These are phyloP conservation scores for Bombus sibiricus DNA, from an alignment of 1,140 invertebrate species.

Conservation along the genomic window DNA sequence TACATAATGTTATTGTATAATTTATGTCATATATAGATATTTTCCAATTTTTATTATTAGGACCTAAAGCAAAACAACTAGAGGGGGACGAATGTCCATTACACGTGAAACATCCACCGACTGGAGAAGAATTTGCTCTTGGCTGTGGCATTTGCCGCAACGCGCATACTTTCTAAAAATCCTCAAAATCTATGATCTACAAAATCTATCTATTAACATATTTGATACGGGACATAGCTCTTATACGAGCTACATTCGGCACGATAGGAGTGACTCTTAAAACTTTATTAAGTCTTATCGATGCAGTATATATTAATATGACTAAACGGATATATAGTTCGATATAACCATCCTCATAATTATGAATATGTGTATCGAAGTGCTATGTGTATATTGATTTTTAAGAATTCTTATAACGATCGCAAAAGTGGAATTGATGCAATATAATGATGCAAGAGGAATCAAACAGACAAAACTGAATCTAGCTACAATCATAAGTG, in stretches of 20 bases:
- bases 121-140: slow-evolving; percentile 98
- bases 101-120: slow-evolving; percentile 97
- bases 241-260: neutral
- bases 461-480: slow-evolving; percentile 24
- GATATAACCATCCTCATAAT: slow-evolving; percentile 32
- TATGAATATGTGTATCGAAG: slow-evolving; percentile 12
- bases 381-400: slow-evolving; percentile 30
- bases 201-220: too few relatives aligned
- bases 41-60: slow-evolving; percentile 82
- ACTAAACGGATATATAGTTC: slow-evolving; percentile 26
- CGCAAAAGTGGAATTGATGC: slow-evolving; percentile 64
- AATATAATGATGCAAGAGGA: slow-evolving; percentile 40
- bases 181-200: neutral
- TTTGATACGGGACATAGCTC: too few relatives aligned
- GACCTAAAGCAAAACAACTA: slow-evolving; percentile 94
- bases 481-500: slow-evolving; percentile 35
- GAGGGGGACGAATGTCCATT: slow-evolving; percentile 98
- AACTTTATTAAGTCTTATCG: slow-evolving; percentile 26
- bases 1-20: neutral
- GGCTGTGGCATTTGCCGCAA: slow-evolving; percentile 99
- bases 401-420: slow-evolving; percentile 52
- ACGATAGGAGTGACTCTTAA: neutral
- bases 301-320: slow-evolving; percentile 35
- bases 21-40: neutral
- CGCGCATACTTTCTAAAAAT: slow-evolving; percentile 94